Percentiles rank a stretch among this genome's conserved stretches.
These are phyloP conservation scores for Xestia rhomboidea DNA, from an alignment of 2,888 invertebrate species.

Conservation along the genomic window DNA sequence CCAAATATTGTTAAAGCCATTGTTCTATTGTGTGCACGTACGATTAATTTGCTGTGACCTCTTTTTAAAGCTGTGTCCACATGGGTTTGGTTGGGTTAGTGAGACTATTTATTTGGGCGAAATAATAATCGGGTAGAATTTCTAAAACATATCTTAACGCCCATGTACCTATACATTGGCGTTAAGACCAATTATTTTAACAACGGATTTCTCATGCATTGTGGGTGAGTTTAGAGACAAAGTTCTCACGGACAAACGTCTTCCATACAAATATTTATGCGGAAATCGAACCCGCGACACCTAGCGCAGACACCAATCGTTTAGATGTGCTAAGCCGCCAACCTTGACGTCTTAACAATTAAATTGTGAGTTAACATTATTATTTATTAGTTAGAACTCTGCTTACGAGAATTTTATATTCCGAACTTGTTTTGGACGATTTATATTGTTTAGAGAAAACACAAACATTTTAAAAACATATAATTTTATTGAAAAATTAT, in stretches of 20 bases:
- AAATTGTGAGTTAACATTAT: neutral
- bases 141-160: too few species aligned
- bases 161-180: too few species aligned
- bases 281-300: slow-evolving; percentile 39
- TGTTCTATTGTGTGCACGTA: slow-evolving; percentile 42
- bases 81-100: slow-evolving; percentile 20
- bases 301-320: neutral
- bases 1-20: slow-evolving; percentile 46
- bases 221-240: slow-evolving; percentile 19
- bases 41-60: slow-evolving; percentile 44
- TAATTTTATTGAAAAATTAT: slow-evolving; percentile 62
- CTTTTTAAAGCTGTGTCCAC: slow-evolving; percentile 33
- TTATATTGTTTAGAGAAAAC: neutral
- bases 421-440: neutral
- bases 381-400: neutral
- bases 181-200: slow-evolving; percentile 20
- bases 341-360: slow-evolving; percentile 15
- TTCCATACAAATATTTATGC: slow-evolving; percentile 40
- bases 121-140: slow-evolving; percentile 11
- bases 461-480: slow-evolving; percentile 52
- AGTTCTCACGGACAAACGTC: slow-evolving; percentile 25
- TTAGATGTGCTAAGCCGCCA: slow-evolving; percentile 15
- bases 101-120: slow-evolving; percentile 19
- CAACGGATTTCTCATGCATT: slow-evolving; percentile 30
- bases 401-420: neutral